Evolutionary conservation across 2,888 invertebrate genomes (phyloP), one percentile per base, ranked within the genome.

Genomic region (Noctua janthe): DNA sequence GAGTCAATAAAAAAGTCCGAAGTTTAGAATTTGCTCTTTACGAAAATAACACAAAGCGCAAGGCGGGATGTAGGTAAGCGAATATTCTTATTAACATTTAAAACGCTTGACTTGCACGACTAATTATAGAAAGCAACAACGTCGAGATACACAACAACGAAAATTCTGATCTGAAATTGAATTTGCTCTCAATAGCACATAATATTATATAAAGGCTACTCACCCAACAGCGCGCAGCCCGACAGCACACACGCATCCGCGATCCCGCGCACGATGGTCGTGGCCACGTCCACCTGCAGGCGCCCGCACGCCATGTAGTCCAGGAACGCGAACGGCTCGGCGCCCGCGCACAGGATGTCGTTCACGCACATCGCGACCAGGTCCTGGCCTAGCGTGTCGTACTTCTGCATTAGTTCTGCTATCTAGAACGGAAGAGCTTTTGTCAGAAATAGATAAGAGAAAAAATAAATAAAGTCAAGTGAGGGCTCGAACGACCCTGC

Each of bases 351-450:
- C 73, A 99, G 96, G 75, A 99, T 98, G 94, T 99, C 99, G 96
- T 99, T 99, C 71, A 99, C 99, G 93, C 99, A 99, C 99, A 99
- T 99, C 8, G 99, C 99, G 4, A 99, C 99, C 56, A 99, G 97
- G 95, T 99, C 99, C 90, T 99, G 98, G 0, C 99, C 99, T 77
- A 99, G 98, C 0, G 98, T 98, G 90, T 98, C 97, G 94, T 99
- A 99, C 78, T 98, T 97, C 29, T 98, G 97, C 92, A 98, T 97
- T 81, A 97, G 97, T 92, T 99, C 98, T 0, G 99, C 99, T 89
- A 99, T 98, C 99, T 99, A 93, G 1, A 97, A 43, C 7, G 43
- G 43, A 43, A 43, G 43, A 43, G 43, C 0, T 43, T 43, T 43
- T 43, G 43, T 43, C 43, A 43, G 43, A 43, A 43, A 43, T 7